Percentiles rank a stretch among this genome's conserved stretches.
These are phyloP conservation scores for Oscheius sp. DNA, from an alignment of 1,140 invertebrate species.

Conservation along the genomic window DNA sequence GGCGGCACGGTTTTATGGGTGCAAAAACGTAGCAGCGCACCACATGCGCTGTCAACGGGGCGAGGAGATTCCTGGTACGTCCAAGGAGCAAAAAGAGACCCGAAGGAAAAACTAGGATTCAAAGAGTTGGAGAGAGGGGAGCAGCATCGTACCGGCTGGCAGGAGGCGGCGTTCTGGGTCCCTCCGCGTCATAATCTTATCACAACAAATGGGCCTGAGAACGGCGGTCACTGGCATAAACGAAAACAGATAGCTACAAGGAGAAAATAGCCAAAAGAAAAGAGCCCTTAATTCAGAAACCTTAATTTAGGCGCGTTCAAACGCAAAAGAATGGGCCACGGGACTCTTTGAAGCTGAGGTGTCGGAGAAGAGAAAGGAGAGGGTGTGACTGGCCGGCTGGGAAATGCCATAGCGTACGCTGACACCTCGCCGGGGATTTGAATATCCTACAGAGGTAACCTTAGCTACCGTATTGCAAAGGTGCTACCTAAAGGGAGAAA, in stretches of 20 bases:
- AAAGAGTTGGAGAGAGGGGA: no score
- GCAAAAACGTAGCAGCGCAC: background rate
- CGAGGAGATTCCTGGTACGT: no score
- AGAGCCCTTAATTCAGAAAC: no score
- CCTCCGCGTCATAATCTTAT: slow-evolving; percentile 9
- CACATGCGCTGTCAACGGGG: background rate
- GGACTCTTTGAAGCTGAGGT: no score
- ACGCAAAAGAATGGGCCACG: no score
- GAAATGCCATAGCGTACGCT: background rate
- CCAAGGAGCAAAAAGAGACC: no score
- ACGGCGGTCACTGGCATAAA: background rate
- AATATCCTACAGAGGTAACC: no score
- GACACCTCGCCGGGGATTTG: background rate
- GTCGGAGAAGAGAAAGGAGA: background rate
- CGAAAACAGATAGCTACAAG: background rate
- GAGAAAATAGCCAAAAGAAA: no score
- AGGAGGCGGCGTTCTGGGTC: background rate
- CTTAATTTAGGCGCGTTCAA: no score
- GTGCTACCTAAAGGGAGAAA: no score
- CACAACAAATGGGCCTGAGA: background rate
- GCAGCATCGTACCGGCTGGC: background rate
- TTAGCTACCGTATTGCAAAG: no score
- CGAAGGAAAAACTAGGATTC: background rate
- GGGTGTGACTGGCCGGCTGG: background rate
- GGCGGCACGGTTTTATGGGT: background rate